phyloP scores from a whole-genome alignment of 1,140 invertebrate species.

The Dreissena polymorpha region DNA sequence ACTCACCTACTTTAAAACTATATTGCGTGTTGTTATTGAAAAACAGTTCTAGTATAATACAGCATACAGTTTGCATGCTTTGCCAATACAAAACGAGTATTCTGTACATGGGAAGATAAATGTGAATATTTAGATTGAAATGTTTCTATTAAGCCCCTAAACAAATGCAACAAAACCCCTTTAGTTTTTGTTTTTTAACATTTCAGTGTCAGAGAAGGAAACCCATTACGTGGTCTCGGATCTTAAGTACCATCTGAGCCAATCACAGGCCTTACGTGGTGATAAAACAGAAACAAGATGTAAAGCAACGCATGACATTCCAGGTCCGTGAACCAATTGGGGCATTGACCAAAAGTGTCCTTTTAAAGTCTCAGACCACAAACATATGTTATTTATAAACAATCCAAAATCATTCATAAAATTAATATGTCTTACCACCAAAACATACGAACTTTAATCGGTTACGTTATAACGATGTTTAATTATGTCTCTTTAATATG shows the following conservation, averaged over 20 bases:
- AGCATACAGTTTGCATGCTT: neutral
- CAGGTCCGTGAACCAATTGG: neutral
- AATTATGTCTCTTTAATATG: too few species aligned
- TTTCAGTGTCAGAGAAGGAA: constrained; percentile 24
- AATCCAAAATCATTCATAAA: too few species aligned
- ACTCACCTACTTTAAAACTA: too few species aligned
- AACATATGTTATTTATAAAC: too few species aligned
- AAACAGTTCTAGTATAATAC: neutral
- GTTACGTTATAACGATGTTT: too few species aligned
- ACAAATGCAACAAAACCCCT: too few species aligned
- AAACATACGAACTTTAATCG: too few species aligned
- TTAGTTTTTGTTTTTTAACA: neutral
- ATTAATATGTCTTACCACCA: too few species aligned
- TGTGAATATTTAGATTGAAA: neutral
- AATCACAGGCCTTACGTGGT: constrained; percentile 7
- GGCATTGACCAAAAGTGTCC: too few species aligned
- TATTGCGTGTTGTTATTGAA: neutral
- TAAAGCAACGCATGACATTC: constrained; percentile 31
- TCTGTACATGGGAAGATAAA: neutral
- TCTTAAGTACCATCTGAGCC: neutral
- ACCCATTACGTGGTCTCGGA: constrained; percentile 33
- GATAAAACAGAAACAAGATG: constrained; percentile 4
- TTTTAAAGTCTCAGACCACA: too few species aligned
- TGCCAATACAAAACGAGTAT: neutral
- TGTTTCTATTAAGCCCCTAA: neutral